Evolutionary conservation across 2,888 invertebrate genomes (phyloP), one percentile per base, ranked within the genome.

Genomic region (Allacma fusca): DNA sequence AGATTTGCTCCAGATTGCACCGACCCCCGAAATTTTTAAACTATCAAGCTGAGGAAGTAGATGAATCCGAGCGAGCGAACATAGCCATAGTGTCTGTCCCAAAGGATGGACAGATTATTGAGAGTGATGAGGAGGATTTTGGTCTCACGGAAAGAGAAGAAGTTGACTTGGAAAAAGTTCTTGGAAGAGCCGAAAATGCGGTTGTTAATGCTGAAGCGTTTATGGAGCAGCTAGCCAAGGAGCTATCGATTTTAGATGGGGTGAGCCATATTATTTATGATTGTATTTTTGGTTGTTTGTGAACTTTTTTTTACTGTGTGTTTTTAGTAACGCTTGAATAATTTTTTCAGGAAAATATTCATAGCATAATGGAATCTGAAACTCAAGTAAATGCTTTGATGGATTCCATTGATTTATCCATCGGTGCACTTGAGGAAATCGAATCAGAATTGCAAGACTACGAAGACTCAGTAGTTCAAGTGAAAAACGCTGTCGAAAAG

Each of bases 341-440:
- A 64, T 24, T 19, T 68, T 62, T 5, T 16, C 19, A 91, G 90
- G 94, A 94, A 85, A 97, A 97, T 87, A 94, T 97, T 79, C 94
- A 96, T 86, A 94, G 94, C 85, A 94, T 97, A 73, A 89, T 97
- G 88, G 94, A 94, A n/a, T 95, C 95, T 1, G 96, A 96, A 86
- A 91, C 90, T 50, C 90, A 91, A 85, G 92, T 97, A 88, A 91
- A 93, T 83, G 89, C 89, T 72, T 85, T 91, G 77, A 90, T 91
- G 89, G 87, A 91, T 78, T 91, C 94, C 86, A 89, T 95, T 77
- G 93, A 94, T 85, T 90, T 90, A 77, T 94, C 94, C 0, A 91
- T 95, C 82, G 88, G 88, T 29, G 93, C 94, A 88, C 92, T 93
- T 13, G 91, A 91, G 83, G 88, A 89, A 80, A 90, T 94, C 67